These are phyloP conservation scores for Phengaris arion DNA, from an alignment of 2,888 invertebrate genomes.

Conservation along the genomic window DNA sequence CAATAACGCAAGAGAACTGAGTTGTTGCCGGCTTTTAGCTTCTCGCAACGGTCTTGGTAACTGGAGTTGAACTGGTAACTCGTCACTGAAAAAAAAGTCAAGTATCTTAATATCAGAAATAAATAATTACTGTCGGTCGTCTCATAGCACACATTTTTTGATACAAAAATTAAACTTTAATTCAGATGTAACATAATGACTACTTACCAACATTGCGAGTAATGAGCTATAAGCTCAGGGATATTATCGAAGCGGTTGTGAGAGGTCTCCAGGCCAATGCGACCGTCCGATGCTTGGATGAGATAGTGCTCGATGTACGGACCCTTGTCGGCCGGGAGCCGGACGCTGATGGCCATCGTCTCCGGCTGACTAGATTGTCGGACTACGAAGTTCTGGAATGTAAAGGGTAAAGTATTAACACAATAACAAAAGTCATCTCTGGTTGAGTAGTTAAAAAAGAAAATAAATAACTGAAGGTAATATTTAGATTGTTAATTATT, in stretches of 20 bases:
- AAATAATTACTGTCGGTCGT: too few species aligned
- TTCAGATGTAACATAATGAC: too few species aligned
- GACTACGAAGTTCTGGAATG: slow-evolving; percentile 92
- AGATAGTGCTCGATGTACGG: slow-evolving; percentile 98
- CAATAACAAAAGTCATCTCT: too few species aligned
- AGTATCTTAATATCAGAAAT: background rate
- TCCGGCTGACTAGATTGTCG: slow-evolving; percentile 95
- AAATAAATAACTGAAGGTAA: too few species aligned
- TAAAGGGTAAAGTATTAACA: slow-evolving; percentile 50
- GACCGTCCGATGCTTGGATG: slow-evolving; percentile 90
- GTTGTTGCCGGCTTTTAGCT: slow-evolving; percentile 93
- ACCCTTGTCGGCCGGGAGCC: slow-evolving; percentile 90
- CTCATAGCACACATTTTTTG: background rate
- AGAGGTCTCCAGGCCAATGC: slow-evolving; percentile 94
- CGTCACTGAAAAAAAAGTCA: slow-evolving; percentile 83
- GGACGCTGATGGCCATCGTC: slow-evolving; percentile 96
- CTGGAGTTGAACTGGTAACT: slow-evolving; percentile 93
- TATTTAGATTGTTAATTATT: too few species aligned
- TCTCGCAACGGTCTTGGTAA: slow-evolving; percentile 92
- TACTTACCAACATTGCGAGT: slow-evolving; percentile 93
- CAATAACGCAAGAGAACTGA: slow-evolving; percentile 92
- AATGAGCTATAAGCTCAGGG: slow-evolving; percentile 95
- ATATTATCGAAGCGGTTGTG: slow-evolving; percentile 96
- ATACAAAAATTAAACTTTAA: background rate
- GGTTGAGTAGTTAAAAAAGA: too few species aligned